phyloP scores from a whole-genome alignment of 2,888 invertebrate genomes.

The Eupithecia insigniata region DNA sequence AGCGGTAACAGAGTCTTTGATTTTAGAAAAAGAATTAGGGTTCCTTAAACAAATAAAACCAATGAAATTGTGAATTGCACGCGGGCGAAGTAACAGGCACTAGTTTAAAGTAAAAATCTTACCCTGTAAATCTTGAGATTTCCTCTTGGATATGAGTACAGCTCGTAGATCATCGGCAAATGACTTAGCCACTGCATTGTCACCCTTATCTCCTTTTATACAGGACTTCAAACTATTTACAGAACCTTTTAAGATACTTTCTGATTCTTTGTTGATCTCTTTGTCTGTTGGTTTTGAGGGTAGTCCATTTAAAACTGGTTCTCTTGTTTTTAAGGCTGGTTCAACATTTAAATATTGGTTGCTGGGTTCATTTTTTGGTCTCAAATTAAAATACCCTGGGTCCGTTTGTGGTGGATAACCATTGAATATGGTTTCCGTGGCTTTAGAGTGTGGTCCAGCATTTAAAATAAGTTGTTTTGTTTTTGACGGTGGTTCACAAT shows the following conservation, averaged over 20 bases:
- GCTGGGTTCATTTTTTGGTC: background rate
- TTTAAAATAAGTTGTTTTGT: background rate
- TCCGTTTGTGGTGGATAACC: background rate
- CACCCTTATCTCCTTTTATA: background rate
- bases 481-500: background rate
- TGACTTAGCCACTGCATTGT: background rate
- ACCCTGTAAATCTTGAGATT: background rate
- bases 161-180: background rate
- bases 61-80: too few species aligned
- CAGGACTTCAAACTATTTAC: background rate
- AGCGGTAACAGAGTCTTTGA: background rate
- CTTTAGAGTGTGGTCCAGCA: background rate
- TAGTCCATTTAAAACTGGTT: background rate
- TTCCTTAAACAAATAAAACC: background rate
- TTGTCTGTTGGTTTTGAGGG: background rate
- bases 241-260: background rate
- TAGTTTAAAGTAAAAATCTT: background rate
- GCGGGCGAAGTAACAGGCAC: background rate
- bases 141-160: background rate
- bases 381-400: background rate
- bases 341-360: background rate
- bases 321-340: background rate
- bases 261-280: background rate
- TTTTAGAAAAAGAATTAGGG: background rate
- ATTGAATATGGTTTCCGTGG: background rate